These are phyloP conservation scores for Nasonia oneida DNA, from an alignment of 2,888 invertebrate genomes.

Conservation along the genomic window DNA sequence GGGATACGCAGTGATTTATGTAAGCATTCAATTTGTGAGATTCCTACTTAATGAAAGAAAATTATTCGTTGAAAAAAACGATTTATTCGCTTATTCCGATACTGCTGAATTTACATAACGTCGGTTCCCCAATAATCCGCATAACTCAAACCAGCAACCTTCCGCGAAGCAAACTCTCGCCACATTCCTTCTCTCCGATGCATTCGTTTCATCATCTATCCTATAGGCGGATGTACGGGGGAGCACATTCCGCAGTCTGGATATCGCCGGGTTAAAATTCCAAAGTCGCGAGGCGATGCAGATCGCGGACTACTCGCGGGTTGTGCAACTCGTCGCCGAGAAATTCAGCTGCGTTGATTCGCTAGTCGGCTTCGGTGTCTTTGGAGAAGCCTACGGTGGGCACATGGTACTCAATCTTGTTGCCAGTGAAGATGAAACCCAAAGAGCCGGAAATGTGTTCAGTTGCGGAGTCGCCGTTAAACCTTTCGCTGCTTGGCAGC, in stretches of 20 bases:
- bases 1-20: slow-evolving; percentile 51
- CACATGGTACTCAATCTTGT: slow-evolving; percentile 50
- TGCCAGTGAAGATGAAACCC: not conserved
- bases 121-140: no score
- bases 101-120: no score
- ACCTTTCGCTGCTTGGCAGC: slow-evolving; percentile 51
- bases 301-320: slow-evolving; percentile 40
- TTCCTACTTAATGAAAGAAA: no score
- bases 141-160: no score
- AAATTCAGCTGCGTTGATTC: slow-evolving; percentile 32
- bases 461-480: slow-evolving; percentile 46
- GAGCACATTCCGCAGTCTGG: slow-evolving; percentile 42
- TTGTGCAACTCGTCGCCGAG: not conserved
- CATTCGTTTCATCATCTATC: not conserved
- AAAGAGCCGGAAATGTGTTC: slow-evolving; percentile 16
- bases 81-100: no score
- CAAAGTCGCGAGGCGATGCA: slow-evolving; percentile 22
- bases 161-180: not conserved
- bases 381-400: slow-evolving; percentile 56
- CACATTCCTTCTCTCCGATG: not conserved
- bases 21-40: slow-evolving; percentile 13
- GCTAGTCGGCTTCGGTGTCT: slow-evolving; percentile 22
- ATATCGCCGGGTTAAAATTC: slow-evolving; percentile 10
- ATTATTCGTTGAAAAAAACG: no score
- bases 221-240: slow-evolving; percentile 43